Base-by-base conservation (phyloP, 2,888 invertebrate genomes). In the Drosophila nr. perissopoda region DNA sequence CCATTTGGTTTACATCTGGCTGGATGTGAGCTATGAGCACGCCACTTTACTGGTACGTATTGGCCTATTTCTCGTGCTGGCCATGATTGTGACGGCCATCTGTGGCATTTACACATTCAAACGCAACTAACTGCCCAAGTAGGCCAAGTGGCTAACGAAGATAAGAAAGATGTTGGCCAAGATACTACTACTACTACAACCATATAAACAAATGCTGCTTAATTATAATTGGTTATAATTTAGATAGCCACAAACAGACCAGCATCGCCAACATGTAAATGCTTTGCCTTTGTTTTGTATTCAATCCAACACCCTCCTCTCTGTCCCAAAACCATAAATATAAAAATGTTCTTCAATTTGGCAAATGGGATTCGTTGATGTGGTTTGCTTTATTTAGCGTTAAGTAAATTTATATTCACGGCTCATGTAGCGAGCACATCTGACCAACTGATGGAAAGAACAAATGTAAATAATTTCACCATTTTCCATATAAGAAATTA, bases 31-130 rank as follows among this genome's bases (percentile, higher is more conserved):
- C n/a, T 69, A 73, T 13, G 63, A 54, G 18, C 38, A 18, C 0
- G 62, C 66, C 25, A 51, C 34, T 18, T 73, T 69, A 56, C 7
- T 73, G 3, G 72, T 72, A 25, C 65, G 52, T 33, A 38, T 53
- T 53, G 54, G 27, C 6, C 13, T 63, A 8, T 21, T n/a, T 1
- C 34, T 70, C 33, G 40, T 34, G 25, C 1, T 52, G n/a, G 48
- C 18, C 48, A 8, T 61, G 21, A 5, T 36, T 27, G 0, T 70
- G 40, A 38, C 36, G 16, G 33, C 27, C 10, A 13, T 33, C 21
- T 46, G 21, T 31, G 18, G n/a, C 29, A 3, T 36, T 25, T 60
- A 11, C 27, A 18, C 16, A 16, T 31, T 8, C 11, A n/a, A 54
- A 3, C n/a, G 49, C 13, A 10, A 38, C 25, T 13, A 8, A 42